Conservation (phyloP, 1,140 invertebrate species). For the Macrobrachium rosenbergii region DNA sequence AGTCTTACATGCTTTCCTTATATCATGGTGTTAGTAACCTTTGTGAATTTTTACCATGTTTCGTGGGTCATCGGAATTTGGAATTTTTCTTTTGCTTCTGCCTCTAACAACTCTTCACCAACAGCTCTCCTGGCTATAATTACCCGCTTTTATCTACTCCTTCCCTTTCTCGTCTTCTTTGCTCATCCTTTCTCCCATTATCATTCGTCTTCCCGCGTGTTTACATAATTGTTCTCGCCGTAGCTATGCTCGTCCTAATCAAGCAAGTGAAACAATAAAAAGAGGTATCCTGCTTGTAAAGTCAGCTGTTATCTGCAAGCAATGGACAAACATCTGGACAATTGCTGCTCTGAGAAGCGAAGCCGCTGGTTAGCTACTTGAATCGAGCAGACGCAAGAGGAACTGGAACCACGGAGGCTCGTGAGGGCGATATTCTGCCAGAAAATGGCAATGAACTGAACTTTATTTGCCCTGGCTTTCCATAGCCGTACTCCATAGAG, state of each 20-base stretch:
- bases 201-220: conserved; percentile 7
- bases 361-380: no score
- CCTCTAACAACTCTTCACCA: neutral
- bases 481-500: no score
- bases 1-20: no score
- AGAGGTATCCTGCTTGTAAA: conserved; percentile 1
- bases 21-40: no score
- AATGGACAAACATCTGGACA: neutral
- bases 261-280: conserved; percentile 24
- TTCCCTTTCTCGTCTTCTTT: neutral
- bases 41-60: no score
- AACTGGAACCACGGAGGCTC: no score
- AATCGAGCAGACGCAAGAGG: no score
- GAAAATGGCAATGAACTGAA: no score
- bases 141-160: neutral
- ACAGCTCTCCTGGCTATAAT: neutral
- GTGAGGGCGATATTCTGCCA: no score
- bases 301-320: conserved; percentile 15
- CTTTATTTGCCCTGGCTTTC: no score
- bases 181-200: neutral
- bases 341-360: neutral
- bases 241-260: conserved; percentile 1
- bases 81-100: no score
- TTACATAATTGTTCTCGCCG: neutral
- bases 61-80: no score